Conservation (phyloP, 2,888 invertebrate species). For the Schizaphis graminum region DNA sequence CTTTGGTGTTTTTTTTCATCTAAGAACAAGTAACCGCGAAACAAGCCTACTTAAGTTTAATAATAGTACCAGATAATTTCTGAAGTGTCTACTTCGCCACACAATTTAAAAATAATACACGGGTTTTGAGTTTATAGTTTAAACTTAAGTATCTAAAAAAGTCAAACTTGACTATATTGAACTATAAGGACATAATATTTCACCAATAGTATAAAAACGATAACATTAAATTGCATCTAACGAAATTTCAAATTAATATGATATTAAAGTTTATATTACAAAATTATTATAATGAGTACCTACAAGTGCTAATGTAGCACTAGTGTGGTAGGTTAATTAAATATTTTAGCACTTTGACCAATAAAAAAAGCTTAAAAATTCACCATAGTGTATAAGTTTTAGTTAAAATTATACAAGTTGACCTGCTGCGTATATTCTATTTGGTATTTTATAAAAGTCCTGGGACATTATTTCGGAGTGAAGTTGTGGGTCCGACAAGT, state of each 20-base stretch:
- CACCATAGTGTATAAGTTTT: background rate
- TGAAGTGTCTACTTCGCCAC: background rate
- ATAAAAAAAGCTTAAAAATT: background rate
- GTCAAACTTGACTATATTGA: background rate
- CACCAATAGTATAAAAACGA: background rate
- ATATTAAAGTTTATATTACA: background rate
- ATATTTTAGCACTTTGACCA: background rate
- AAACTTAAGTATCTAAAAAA: background rate
- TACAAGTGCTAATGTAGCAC: background rate
- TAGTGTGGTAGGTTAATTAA: background rate
- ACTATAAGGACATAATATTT: background rate
- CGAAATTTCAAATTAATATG: background rate
- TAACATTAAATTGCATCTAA: background rate
- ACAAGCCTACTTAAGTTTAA: background rate
- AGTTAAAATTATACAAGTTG: background rate
- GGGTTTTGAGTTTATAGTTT: background rate
- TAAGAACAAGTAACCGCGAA: background rate
- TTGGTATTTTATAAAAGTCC: background rate
- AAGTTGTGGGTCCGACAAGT: background rate
- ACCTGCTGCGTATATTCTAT: background rate
- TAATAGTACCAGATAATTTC: background rate
- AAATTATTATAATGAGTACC: background rate
- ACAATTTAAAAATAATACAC: background rate
- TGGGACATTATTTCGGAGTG: background rate
- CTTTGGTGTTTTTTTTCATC: background rate